These are phyloP conservation scores for Temnopleurus reevesii DNA, from an alignment of 53 echinoderm and acorn worm genomes.

Conservation along the genomic window DNA sequence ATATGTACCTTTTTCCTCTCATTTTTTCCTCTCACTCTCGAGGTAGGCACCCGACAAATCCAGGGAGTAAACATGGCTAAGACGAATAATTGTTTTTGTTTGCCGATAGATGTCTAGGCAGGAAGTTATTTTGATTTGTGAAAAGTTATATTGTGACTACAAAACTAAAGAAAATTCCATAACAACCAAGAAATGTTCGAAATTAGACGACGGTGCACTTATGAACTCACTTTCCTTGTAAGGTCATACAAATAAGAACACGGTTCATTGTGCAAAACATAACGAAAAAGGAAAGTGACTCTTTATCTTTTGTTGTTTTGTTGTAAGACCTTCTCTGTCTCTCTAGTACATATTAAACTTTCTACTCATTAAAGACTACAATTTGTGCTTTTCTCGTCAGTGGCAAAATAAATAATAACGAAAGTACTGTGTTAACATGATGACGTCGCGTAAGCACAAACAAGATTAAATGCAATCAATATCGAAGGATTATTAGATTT, in stretches of 20 bases:
- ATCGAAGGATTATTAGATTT: too few species aligned
- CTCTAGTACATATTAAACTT: too few species aligned
- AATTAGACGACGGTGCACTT: background rate
- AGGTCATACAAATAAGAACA: background rate
- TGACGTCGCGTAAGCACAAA: too few species aligned
- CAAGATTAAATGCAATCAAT: too few species aligned
- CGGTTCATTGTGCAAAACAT: background rate
- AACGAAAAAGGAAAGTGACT: too few species aligned
- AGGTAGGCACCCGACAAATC: slow-evolving; percentile 31
- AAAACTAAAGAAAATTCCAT: background rate
- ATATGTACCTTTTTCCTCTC: background rate
- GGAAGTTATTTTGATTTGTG: slow-evolving; percentile 41
- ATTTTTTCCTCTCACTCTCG: background rate
- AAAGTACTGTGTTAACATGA: too few species aligned
- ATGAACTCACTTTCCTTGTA: background rate
- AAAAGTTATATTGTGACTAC: slow-evolving; percentile 35
- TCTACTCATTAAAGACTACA: too few species aligned
- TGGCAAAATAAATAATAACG: too few species aligned
- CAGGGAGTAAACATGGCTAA: slow-evolving; percentile 7
- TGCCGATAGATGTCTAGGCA: slow-evolving; percentile 38
- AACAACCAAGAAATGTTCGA: background rate
- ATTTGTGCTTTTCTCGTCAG: too few species aligned
- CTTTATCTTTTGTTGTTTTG: too few species aligned
- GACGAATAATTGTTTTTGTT: slow-evolving; percentile 59
- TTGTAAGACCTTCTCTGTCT: too few species aligned